phyloP scores from a whole-genome alignment of 1,140 invertebrate species.

The Hydropsyche tenuis region DNA sequence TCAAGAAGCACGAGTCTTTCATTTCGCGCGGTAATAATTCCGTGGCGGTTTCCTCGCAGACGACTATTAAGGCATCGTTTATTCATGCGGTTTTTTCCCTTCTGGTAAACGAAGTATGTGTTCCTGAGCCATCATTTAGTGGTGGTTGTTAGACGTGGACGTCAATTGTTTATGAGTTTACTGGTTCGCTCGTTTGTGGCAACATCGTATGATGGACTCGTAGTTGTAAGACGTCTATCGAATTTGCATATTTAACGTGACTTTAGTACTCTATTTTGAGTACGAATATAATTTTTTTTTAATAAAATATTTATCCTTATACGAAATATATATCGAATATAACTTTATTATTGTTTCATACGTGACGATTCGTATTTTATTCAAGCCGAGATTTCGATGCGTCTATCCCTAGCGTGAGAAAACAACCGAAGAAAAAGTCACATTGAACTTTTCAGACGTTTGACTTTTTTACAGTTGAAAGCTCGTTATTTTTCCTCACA shows the following conservation, averaged over 20 bases:
- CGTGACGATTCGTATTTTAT: too few species aligned
- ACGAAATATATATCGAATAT: too few species aligned
- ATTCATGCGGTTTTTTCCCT: constrained; percentile 31
- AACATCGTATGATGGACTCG: too few species aligned
- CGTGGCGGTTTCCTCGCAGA: constrained; percentile 30
- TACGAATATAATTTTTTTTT: too few species aligned
- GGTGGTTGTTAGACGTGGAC: not conserved
- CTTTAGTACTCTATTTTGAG: too few species aligned
- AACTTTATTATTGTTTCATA: too few species aligned
- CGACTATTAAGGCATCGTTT: constrained; percentile 41
- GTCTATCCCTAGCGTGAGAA: too few species aligned
- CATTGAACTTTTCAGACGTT: constrained; percentile 14
- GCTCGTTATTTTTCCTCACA: constrained; percentile 18
- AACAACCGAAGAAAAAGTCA: not conserved
- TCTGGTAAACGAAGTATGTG: constrained; percentile 3
- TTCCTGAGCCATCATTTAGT: not conserved
- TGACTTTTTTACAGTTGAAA: constrained; percentile 13
- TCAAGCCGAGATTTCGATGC: too few species aligned
- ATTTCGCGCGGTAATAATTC: not conserved
- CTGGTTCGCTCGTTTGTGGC: too few species aligned
- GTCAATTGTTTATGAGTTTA: constrained; percentile 47
- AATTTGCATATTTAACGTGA: too few species aligned
- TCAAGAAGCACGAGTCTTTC: not conserved
- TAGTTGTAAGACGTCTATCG: too few species aligned
- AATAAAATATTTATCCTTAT: too few species aligned